Base-by-base conservation (phyloP, 2,113 vertebrate species). In the Maccullochella peelii region DNA sequence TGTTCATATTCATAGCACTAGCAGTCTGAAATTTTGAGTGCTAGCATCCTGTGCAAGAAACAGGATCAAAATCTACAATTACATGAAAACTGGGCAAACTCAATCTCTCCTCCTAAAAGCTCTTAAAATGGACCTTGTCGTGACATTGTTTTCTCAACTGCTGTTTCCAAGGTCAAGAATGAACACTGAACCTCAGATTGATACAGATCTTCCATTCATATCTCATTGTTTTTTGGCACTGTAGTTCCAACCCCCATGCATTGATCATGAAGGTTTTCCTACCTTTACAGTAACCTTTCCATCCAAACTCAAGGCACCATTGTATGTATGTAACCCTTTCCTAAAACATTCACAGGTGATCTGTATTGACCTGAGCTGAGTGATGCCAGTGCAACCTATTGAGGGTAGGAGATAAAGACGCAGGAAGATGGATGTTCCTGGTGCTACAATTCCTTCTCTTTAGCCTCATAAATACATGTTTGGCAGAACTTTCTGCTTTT, bases 351-450 rank as follows among this genome's bases (percentile, higher is more conserved):
- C 66, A 78, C 77, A 86, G 75, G 58, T 82, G 82, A 86, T 54
- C 54, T 36, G 79, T 67, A 88, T 83, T 58, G 86, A 88, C 52
- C 71, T 1, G 5, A 71, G 73, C 15, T 86, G 85, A 89, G 70
- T 77, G 73, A 93, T 88, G 69, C 62, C 49, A 70, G 21, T 30
- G 36, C 79, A 68, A 70, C 47, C 73, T 49, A 74, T 70, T 88
- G 81, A 87, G 54, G 67, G 23, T 38, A 50, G 16, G 65, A 74
- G 78, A 89, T 88, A 86, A 91, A 79, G 61, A 79, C 21, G n/a
- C 38, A 8, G 47, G n/a, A 80, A 83, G 90, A 92, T 61, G n/a
- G 38, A 94, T 89, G 87, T 62, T 18, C 57, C 47, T 14, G 6
- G 44, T 23, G 42, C 57, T 76, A 62, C 68, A 27, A 44, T 75